phyloP scores from a whole-genome alignment of 2,113 vertebrate species.

The Choloepus hoffmanni region DNA sequence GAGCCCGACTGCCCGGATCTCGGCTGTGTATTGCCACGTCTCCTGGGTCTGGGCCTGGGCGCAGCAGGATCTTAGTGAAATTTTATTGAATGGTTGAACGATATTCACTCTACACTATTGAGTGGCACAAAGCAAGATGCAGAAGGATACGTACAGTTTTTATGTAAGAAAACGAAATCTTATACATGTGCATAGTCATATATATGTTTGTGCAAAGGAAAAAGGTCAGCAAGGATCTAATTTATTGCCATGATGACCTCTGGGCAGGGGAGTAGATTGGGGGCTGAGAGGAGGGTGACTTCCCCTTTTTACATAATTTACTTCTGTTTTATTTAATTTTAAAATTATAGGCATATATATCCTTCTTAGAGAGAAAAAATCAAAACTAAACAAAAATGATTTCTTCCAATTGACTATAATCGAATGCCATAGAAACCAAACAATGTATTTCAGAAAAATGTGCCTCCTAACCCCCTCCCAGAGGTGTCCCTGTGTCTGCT shows the following conservation, averaged over 20 bases:
- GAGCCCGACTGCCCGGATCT: neutral
- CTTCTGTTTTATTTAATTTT: neutral
- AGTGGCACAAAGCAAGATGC: neutral
- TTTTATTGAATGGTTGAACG: neutral
- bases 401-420: conserved; percentile 7
- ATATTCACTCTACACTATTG: neutral
- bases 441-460: neutral
- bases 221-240: neutral
- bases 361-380: neutral
- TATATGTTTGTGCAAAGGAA: neutral
- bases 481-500: neutral
- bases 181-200: accelerated
- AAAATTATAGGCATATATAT: neutral
- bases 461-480: neutral
- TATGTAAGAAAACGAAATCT: neutral
- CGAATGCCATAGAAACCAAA: conserved; percentile 10
- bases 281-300: neutral
- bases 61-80: neutral
- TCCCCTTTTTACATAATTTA: neutral
- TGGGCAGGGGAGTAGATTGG: neutral
- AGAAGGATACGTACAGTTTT: neutral
- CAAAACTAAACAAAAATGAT: neutral
- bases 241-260: neutral
- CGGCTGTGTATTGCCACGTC: neutral
- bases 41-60: neutral